A percentile compares a stretch with the other conserved stretches of the same genome.
Evolutionary conservation across 2,113 vertebrate species (phyloP).

Genomic region (Osmerus eperlanus): DNA sequence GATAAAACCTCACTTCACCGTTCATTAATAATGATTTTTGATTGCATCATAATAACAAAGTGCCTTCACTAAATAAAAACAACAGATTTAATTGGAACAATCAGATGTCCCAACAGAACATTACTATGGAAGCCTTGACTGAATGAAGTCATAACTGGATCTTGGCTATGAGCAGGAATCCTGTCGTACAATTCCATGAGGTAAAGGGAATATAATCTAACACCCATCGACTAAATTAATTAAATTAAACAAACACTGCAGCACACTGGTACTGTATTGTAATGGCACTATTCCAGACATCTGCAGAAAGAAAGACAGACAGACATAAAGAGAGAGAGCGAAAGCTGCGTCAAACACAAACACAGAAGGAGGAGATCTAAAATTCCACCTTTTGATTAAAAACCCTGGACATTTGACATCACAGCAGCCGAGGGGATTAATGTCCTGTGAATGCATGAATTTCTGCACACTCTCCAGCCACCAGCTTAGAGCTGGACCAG

Average conservation of each 20-base stretch:
- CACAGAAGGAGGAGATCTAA: slow-evolving; percentile 22
- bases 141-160: not conserved
- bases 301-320: slow-evolving; percentile 9
- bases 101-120: not conserved
- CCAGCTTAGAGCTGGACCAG: slow-evolving; percentile 14
- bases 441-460: slow-evolving; percentile 37
- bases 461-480: slow-evolving; percentile 14
- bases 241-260: not conserved
- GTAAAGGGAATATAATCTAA: not conserved
- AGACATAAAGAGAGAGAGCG: not conserved
- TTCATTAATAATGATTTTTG: slow-evolving; percentile 18
- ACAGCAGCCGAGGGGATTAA: slow-evolving; percentile 31
- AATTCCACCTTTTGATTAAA: slow-evolving; percentile 42
- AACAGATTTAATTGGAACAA: not conserved
- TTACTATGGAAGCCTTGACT: not conserved
- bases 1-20: not conserved
- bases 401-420: slow-evolving; percentile 17
- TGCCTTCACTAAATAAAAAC: not conserved
- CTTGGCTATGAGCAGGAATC: not conserved
- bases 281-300: not conserved
- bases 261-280: not conserved
- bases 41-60: slow-evolving; percentile 11
- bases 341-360: slow-evolving; percentile 14
- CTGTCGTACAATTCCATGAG: not conserved
- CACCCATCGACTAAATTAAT: not conserved